phyloP scores from a whole-genome alignment of 1,140 invertebrate species.

The Euglossa dilemma region DNA sequence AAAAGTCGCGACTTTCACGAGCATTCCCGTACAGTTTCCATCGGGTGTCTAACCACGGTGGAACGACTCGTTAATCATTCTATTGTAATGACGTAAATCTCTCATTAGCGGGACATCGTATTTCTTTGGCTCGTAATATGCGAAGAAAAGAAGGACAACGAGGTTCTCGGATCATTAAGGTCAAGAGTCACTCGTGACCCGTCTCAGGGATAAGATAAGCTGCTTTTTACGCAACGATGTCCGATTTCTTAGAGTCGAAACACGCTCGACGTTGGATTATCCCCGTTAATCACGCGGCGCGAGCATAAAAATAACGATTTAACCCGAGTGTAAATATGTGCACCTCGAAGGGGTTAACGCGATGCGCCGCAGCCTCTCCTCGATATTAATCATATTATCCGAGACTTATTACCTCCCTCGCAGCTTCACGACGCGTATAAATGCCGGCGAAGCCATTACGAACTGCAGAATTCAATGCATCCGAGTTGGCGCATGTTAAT shows the following conservation, averaged over 20 bases:
- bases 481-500: slow-evolving; percentile 19
- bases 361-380: not conserved
- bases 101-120: slow-evolving; percentile 3
- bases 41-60: not conserved
- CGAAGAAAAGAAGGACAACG: not conserved
- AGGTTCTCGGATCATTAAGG: slow-evolving; percentile 1
- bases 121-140: not conserved
- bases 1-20: slow-evolving; percentile 37
- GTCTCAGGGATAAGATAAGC: not conserved
- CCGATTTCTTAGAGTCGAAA: not conserved
- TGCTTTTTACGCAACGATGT: not conserved
- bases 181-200: not conserved
- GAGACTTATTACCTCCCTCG: slow-evolving; percentile 43
- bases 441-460: slow-evolving; percentile 1
- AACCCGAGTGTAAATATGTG: not conserved
- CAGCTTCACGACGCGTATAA: slow-evolving; percentile 24
- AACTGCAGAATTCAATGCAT: slow-evolving; percentile 37
- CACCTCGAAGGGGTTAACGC: slow-evolving; percentile 10
- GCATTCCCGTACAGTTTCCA: slow-evolving; percentile 5
- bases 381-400: slow-evolving; percentile 46
- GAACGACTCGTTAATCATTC: slow-evolving; percentile 12
- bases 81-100: slow-evolving; percentile 14
- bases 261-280: not conserved
- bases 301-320: not conserved
- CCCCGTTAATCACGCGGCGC: not conserved